Evolutionary conservation across 1,140 invertebrate genomes (phyloP).

Genomic region (Acromyrmex charruanus): DNA sequence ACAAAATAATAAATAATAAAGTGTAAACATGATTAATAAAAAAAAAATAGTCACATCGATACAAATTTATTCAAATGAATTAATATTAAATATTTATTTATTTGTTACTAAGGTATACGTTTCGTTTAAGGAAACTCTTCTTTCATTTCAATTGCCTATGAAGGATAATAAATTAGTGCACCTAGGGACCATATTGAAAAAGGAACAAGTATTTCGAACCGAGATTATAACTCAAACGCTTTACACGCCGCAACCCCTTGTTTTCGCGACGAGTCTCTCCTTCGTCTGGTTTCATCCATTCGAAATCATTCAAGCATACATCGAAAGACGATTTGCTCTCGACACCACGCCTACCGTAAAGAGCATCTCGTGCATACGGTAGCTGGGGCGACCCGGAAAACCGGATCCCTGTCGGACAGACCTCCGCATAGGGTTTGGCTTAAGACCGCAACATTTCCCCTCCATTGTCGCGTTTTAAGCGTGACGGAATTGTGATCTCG

Average conservation of each 20-base stretch:
- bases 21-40: neutral
- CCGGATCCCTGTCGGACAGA: constrained; percentile 67
- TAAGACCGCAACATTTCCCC: constrained; percentile 77
- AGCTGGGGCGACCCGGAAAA: constrained; percentile 65
- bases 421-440: constrained; percentile 75
- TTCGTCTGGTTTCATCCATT: constrained; percentile 68
- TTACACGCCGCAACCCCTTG: constrained; percentile 64
- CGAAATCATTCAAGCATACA: constrained; percentile 79
- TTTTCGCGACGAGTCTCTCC: constrained; percentile 52
- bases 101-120: neutral
- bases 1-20: neutral
- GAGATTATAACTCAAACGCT: constrained; percentile 43
- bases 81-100: constrained; percentile 11
- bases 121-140: neutral
- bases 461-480: constrained; percentile 56
- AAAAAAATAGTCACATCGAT: neutral
- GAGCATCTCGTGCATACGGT: constrained; percentile 31
- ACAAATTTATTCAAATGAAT: neutral
- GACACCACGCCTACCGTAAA: constrained; percentile 75
- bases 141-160: neutral
- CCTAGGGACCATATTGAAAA: constrained; percentile 1
- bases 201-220: constrained; percentile 34
- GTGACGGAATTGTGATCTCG: constrained; percentile 34
- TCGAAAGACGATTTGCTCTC: constrained; percentile 79
- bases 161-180: constrained; percentile 29